Evolutionary conservation across 92 coral and sea anemone genomes (phyloP), one percentile per base, ranked within the genome.

Genomic region (Actinostola sp.): DNA sequence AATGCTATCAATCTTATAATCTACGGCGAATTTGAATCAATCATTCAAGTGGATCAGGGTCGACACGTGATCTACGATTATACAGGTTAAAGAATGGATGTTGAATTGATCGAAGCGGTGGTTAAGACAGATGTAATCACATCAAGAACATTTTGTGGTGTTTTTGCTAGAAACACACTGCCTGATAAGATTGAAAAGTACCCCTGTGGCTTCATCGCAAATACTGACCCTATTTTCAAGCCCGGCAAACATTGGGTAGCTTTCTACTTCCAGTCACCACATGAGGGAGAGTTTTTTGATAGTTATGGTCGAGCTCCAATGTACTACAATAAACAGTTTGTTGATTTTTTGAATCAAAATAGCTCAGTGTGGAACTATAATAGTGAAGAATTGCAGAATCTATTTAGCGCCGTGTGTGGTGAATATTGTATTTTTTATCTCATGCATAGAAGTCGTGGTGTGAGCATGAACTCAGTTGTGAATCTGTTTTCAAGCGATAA

Each of bases 221-320:
- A 78, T 50, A 80, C 60, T 8, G 84, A 84, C 30, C 79, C 84
- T 0, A 39, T 52, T 25, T 48, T 41, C 26, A 10, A 41, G 36
- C 51, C 61, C 17, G 89, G 85, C 11, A 77, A 77, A 28, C 89
- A 78, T 43, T 78, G 81, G 85, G 66, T 84, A 10, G 89, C 89
- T 12, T 33, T 83, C 36, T 70, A 68, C 55, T 78, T 77, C 24
- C 70, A 82, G 21, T 36, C 28, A 27, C 75, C 73, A 56, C 67
- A 63, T 28, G 51, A 72, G 61, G 87, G 80, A 8, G 84, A 81
- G 49, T 86, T 86, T 72, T 75, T 62, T 67, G 88, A 82, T 34
- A 66, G 72, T 30, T 84, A 84, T 38, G 89, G 73, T 28, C 67
- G 64, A 61, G 11, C 50, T 15, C 85, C 89, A 0, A 63, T 68